Base-by-base conservation (phyloP, 2,888 invertebrate species). In the Branchellion lobata region DNA sequence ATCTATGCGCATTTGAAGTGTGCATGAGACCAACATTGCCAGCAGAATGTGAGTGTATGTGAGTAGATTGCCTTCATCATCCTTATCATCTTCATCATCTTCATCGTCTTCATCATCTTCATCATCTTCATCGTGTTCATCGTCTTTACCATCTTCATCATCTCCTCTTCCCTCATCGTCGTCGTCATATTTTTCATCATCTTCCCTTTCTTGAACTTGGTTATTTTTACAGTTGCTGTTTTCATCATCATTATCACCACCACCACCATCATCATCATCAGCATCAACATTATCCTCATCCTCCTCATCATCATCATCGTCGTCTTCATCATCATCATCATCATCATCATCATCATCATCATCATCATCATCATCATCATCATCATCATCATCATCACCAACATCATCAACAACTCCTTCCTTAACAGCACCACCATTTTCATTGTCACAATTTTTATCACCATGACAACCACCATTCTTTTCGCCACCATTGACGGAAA, bases 41-140 rank as follows among this genome's bases (percentile, higher is more conserved):
- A 72, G 78, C 27, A 78, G 31, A 21, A 73, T 80, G 31, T 29
- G 40, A 8, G 76, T 76, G 69, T 80, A 80, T 21, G 68, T 80
- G 47, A 36, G 69, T 24, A 80, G 31, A 18, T 34, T 61, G 24
- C 27, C 34, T 8, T 78, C 78, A 65, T 71, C 33, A 31, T 76
- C 24, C 5, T 27, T 24, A 74, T 18, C 5, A 36, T 0, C 40
- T 53, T 78, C 69, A n/a, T 36, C 36, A 31, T 65, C 40, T n/a
- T 57, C 5, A 76, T 0, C 29, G 27, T 0, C 31, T 36, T 1
- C 53, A 14, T 75, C 75, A 24, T 47, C 75, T 11, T 18, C 24
- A 75, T 27, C 53, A 27, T 18, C 36, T 27, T 5, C 24, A n/a
- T 33, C 36, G 18, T 18, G 24, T 11, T 24, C 36, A 75, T 8